These are phyloP conservation scores for Isaurus tuberculatus DNA, from an alignment of 92 coral and sea anemone species.

Conservation along the genomic window DNA sequence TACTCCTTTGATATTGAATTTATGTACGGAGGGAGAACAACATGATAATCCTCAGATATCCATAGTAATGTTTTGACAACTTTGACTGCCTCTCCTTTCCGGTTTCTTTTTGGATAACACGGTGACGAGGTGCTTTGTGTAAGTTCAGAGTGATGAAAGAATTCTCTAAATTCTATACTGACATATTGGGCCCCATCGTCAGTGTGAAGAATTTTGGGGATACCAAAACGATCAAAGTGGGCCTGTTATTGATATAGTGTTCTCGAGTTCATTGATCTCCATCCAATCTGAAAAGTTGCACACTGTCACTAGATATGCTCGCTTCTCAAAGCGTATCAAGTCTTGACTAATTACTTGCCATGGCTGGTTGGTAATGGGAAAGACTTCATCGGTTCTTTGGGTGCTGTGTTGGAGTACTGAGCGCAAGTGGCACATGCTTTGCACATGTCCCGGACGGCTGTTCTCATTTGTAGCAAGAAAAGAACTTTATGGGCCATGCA, in stretches of 20 bases:
- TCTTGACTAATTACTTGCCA: conserved; percentile 22
- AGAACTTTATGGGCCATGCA: background rate
- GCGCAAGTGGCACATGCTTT: too few relatives aligned
- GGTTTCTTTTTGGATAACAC: too few relatives aligned
- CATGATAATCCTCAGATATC: conserved; percentile 31
- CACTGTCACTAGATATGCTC: conserved; percentile 47
- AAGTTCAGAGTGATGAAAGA: too few relatives aligned
- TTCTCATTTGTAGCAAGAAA: background rate
- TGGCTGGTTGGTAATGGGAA: conserved; percentile 9
- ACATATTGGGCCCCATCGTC: too few relatives aligned
- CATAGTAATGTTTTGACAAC: conserved; percentile 8
- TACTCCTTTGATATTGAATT: too few relatives aligned
- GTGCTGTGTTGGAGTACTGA: too few relatives aligned
- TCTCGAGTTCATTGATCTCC: conserved; percentile 41
- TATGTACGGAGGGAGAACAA: conserved; percentile 8
- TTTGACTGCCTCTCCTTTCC: conserved; percentile 20
- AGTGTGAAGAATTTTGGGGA: conserved; percentile 53
- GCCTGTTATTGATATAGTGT: conserved; percentile 39
- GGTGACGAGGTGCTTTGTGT: too few relatives aligned
- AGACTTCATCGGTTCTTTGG: too few relatives aligned
- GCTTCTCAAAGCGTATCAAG: conserved; percentile 7
- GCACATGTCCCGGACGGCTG: background rate
- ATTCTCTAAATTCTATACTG: too few relatives aligned
- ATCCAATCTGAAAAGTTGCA: conserved; percentile 34
- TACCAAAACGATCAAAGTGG: conserved; percentile 52